phyloP scores from a whole-genome alignment of 2,888 invertebrate species.

The Aphodius sticticus region DNA sequence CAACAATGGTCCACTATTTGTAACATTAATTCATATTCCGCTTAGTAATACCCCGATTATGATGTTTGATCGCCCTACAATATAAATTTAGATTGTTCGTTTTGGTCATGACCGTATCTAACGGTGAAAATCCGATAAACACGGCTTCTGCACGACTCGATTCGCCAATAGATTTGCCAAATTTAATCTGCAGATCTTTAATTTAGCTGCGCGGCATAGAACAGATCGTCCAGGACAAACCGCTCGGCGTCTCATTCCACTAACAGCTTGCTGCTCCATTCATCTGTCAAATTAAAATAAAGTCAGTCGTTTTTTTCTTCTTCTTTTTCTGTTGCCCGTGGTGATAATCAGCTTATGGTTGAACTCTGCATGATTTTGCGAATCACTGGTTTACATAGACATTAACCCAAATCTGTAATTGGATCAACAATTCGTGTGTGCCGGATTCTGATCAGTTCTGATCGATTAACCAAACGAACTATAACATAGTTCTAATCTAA shows the following conservation, averaged over 20 bases:
- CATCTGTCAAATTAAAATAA: conserved; percentile 4
- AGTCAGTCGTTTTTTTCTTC: background rate
- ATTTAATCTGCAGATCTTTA: background rate
- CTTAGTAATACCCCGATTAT: background rate
- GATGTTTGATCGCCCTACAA: background rate
- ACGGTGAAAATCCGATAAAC: background rate
- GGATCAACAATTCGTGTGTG: background rate
- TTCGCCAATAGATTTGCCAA: conserved; percentile 4
- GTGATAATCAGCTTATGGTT: conserved; percentile 4
- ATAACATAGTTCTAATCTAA: too few relatives aligned
- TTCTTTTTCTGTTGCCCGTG: background rate
- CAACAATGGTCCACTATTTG: background rate
- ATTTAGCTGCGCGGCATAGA: background rate
- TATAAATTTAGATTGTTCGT: background rate
- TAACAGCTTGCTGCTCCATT: background rate
- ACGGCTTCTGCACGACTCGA: conserved; percentile 4
- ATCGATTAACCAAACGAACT: background rate
- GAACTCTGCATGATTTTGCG: conserved; percentile 4
- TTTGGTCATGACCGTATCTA: background rate
- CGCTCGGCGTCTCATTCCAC: background rate
- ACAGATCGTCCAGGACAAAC: background rate
- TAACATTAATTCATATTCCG: background rate
- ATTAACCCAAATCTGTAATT: background rate
- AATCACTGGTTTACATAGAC: background rate
- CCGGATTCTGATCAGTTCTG: background rate